Base-by-base conservation (phyloP, 2,797 vertebrate species). In the Lepilemur septentrionalis region DNA sequence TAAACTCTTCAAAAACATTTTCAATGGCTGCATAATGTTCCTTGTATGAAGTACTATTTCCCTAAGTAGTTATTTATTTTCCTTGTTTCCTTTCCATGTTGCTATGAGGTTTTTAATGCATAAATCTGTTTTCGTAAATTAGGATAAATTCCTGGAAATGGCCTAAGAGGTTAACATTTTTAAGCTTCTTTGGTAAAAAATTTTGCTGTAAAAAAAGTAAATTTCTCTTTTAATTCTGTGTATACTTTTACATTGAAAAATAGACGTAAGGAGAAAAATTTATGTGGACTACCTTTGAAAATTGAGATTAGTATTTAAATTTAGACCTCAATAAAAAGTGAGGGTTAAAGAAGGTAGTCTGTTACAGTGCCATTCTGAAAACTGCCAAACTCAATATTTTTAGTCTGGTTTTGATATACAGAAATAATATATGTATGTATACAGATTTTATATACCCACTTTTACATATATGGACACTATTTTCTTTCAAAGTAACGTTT, bases 241-340 rank as follows among this genome's bases (percentile, higher is more conserved):
- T 8, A 95, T 67, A 50, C 11, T 78, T 94, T 46, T 65, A 69
- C 43, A 87, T 32, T 90, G 22, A 92, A 95, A 95, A 90, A 80
- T 92, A 95, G 91, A 73, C 70, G 30, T 72, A 69, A 96, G 59
- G 22, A 65, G 69, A 50, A 92, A 86, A 86, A 52, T 70, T 23
- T 93, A 85, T 61, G 23, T 84, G 28, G 17, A 57, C n/a, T 95
- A 67, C 22, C 70, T 87, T 95, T 97, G 72, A 78, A 94, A 95
- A 95, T 9, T n/a, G 9, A 95, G 30, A 81, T 41, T 65, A 85
- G 38, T 92, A 75, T 93, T 93, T 89, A 92, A 76, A 81, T 73
- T 87, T 94, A 82, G 32, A 20, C 28, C 30, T 83, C 25, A 94
- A 28, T 48, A 82, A 67, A 67, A 83, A 57, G 38, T 67, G n/a